Conservation (phyloP, 2,888 invertebrate genomes). For the Sympetrum striolatum region DNA sequence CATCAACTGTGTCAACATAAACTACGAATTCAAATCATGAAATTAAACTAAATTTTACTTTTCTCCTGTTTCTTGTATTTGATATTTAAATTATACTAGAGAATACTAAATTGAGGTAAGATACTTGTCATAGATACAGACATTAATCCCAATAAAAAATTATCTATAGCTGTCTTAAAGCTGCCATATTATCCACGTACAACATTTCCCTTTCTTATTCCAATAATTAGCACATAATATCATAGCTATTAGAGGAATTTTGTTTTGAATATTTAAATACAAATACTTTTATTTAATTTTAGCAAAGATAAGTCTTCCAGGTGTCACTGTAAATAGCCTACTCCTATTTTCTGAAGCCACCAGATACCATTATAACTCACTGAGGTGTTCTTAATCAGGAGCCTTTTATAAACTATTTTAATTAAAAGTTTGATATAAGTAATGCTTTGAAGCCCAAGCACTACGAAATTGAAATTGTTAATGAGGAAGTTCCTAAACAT, state of each 20-base stretch:
- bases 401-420: not conserved
- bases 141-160: too few species aligned
- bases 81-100: too few species aligned
- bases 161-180: too few species aligned
- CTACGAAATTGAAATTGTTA: not conserved
- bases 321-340: not conserved
- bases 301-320: not conserved
- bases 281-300: too few species aligned
- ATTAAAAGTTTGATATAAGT: not conserved
- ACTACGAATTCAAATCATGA: too few species aligned
- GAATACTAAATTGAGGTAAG: too few species aligned
- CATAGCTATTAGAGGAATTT: not conserved
- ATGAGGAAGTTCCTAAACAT: constrained; percentile 20
- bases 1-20: too few species aligned
- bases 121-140: too few species aligned
- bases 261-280: not conserved
- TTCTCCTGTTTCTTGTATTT: too few species aligned
- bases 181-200: too few species aligned
- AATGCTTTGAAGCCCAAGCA: not conserved
- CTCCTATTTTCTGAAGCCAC: not conserved
- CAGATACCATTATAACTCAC: not conserved
- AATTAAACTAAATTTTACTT: too few species aligned
- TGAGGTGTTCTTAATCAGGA: not conserved
- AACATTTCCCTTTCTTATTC: too few species aligned
- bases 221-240: not conserved